Evolutionary conservation across 2,888 invertebrate species (phyloP).

Genomic region (Ophioninae sp.): DNA sequence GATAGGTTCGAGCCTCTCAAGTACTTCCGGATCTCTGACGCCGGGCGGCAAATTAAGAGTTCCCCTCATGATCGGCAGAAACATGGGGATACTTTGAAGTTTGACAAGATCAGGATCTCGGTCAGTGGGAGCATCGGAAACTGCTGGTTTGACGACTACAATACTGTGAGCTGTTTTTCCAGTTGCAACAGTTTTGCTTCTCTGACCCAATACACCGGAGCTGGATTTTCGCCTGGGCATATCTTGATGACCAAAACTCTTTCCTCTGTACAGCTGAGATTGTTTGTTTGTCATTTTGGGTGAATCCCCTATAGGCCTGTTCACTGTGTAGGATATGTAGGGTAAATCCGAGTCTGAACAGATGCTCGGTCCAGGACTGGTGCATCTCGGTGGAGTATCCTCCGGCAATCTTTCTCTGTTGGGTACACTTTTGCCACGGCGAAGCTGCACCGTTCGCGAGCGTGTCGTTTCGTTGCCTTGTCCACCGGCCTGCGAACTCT

Average conservation of each 20-base stretch:
- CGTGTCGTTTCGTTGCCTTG: slow-evolving; percentile 67
- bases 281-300: slow-evolving; percentile 89
- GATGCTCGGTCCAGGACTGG: slow-evolving; percentile 93
- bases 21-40: slow-evolving; percentile 92
- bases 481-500: slow-evolving; percentile 75
- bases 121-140: slow-evolving; percentile 84
- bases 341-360: slow-evolving; percentile 95
- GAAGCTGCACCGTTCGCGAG: slow-evolving; percentile 71
- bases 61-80: slow-evolving; percentile 95
- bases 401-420: slow-evolving; percentile 75
- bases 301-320: slow-evolving; percentile 94
- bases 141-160: slow-evolving; percentile 89
- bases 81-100: slow-evolving; percentile 92
- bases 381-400: slow-evolving; percentile 85
- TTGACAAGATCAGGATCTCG: slow-evolving; percentile 89
- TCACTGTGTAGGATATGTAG: slow-evolving; percentile 95
- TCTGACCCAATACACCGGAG: slow-evolving; percentile 66
- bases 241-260: slow-evolving; percentile 74
- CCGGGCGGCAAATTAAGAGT: slow-evolving; percentile 91
- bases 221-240: slow-evolving; percentile 75
- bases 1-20: slow-evolving; percentile 88
- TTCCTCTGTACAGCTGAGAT: slow-evolving; percentile 75
- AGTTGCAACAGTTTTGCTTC: slow-evolving; percentile 67
- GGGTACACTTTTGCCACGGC: slow-evolving; percentile 79
- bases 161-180: slow-evolving; percentile 86